Conservation (phyloP, 2,113 vertebrate species). For the Glaucomys volans region DNA sequence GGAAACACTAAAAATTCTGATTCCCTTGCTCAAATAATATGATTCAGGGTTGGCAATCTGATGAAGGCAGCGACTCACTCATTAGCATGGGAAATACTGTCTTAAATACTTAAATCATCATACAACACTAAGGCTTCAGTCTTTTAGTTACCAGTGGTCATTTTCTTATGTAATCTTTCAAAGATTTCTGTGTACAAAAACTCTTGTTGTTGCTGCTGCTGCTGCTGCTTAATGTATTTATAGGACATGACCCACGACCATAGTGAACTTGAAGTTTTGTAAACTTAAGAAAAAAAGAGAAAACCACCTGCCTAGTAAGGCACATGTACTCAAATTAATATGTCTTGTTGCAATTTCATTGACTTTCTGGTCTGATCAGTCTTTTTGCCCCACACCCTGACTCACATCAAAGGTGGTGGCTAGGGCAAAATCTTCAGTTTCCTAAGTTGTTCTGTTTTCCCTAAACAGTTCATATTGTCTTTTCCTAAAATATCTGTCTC, state of each 20-base stretch:
- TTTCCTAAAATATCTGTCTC: not conserved
- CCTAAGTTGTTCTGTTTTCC: not conserved
- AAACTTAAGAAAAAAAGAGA: not conserved
- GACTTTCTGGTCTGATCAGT: not conserved
- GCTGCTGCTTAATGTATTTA: not conserved
- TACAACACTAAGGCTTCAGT: not conserved
- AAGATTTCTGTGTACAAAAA: not conserved
- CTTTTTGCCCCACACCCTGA: not conserved
- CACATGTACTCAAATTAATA: not conserved
- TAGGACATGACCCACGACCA: not conserved
- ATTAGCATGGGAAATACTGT: not conserved
- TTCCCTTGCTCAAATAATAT: not conserved
- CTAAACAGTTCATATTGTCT: not conserved
- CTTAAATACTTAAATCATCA: constrained; percentile 12
- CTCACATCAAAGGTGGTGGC: not conserved
- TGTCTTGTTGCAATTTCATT: not conserved
- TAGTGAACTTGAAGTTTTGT: not conserved
- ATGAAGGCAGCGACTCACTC: not conserved
- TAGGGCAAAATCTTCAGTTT: not conserved
- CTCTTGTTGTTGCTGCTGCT: not conserved
- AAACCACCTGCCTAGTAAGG: not conserved
- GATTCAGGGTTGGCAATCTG: not conserved
- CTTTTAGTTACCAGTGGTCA: not conserved
- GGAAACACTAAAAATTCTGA: not conserved
- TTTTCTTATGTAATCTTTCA: not conserved